Base-by-base conservation (phyloP, 2,113 vertebrate genomes). In the Vulpes lagopus region DNA sequence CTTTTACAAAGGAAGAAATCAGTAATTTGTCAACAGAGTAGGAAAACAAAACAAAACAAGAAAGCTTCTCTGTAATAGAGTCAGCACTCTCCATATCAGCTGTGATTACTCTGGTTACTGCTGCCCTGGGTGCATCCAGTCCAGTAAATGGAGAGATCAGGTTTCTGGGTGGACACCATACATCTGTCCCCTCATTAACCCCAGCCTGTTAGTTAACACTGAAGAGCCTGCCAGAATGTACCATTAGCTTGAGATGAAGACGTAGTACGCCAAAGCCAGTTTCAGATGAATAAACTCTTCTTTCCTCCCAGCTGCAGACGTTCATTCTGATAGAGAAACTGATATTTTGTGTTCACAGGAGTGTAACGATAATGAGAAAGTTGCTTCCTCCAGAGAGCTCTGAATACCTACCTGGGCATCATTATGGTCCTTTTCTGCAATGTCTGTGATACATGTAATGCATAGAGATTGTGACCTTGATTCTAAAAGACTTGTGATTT, bases 181-280 rank as follows among this genome's bases (percentile, higher is more conserved):
- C 43, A 81, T 85, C 79, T 86, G 38, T 59, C 12, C 91, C 62
- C 76, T 49, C 67, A 79, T 96, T 95, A 95, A 96, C 53, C 32
- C 25, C 32, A 60, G 96, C 49, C 78, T 60, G 14, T 95, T 80
- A 69, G 51, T 59, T 89, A 89, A 96, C 35, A 23, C 65, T 74
- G 74, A 85, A 89, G 83, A 81, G 79, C 32, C 9, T 60, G 55
- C 9, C 30, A 43, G 74, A 79, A 74, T 27, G 55, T 35, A 49
- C 59, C 25, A 81, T 83, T 65, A 95, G 59, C 57, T 43, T 38
- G 32, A 92, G 83, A 82, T 27, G 35, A 88, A 32, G 78, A 67
- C 30, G 87, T 71, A 38, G 43, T 25, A 23, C 9, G 55, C 2
- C 51, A 93, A 64, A 74, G 30, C 16, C 19, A 32, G 8, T 93